phyloP scores from a whole-genome alignment of 2,888 invertebrate species.

The Drosophila subquinaria region DNA sequence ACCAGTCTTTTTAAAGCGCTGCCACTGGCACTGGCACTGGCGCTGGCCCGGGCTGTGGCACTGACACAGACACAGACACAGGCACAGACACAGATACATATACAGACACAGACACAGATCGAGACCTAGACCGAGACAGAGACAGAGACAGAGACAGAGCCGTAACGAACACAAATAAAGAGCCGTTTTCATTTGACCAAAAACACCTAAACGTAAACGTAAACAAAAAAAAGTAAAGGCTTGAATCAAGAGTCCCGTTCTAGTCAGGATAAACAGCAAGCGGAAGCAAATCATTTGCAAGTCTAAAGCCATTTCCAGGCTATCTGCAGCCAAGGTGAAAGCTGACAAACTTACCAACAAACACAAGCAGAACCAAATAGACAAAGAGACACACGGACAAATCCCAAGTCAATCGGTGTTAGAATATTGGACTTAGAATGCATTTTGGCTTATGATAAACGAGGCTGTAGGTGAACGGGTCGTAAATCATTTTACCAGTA shows the following conservation, averaged over 20 bases:
- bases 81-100: background rate
- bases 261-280: conserved; percentile 42
- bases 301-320: conserved; percentile 33
- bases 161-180: conserved; percentile 17
- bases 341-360: conserved; percentile 34
- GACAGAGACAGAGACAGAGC: conserved; percentile 1
- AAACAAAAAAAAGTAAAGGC: background rate
- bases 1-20: conserved; percentile 54
- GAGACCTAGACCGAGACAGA: conserved; percentile 21
- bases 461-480: conserved; percentile 54
- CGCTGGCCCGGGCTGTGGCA: conserved; percentile 22
- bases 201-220: conserved; percentile 44
- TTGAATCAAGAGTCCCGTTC: conserved; percentile 24
- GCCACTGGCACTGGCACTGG: conserved; percentile 12
- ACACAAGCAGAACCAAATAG: conserved; percentile 16
- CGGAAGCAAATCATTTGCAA: conserved; percentile 68
- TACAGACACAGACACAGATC: background rate
- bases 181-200: conserved; percentile 25
- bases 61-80: conserved; percentile 1
- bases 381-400: conserved; percentile 5
- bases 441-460: conserved; percentile 66
- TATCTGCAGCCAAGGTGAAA: conserved; percentile 59
- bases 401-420: conserved; percentile 42
- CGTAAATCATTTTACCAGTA: conserved; percentile 59
- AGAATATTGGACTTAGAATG: conserved; percentile 49